phyloP scores from a whole-genome alignment of 2,888 invertebrate species.

The Phengaris alcon region DNA sequence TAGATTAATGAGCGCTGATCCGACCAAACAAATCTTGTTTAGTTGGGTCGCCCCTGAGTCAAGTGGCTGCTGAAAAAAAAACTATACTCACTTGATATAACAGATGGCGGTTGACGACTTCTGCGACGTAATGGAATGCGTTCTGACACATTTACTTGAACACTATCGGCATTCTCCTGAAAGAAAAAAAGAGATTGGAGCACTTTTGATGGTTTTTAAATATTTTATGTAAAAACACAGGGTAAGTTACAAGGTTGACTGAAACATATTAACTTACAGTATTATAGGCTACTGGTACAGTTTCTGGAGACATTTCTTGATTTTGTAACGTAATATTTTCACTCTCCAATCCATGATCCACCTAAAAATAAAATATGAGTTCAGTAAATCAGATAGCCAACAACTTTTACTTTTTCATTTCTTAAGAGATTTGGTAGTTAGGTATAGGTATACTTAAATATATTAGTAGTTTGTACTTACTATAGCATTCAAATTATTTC shows the following conservation, averaged over 20 bases:
- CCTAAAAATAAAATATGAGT: neutral
- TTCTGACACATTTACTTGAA: neutral
- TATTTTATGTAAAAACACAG: no score
- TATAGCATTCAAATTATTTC: neutral
- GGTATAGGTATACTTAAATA: neutral
- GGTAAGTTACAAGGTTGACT: no score
- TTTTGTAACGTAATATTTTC: neutral
- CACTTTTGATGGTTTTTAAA: no score
- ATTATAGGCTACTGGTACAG: neutral
- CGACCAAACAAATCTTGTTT: neutral
- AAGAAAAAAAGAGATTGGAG: neutral
- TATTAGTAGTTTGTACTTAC: neutral
- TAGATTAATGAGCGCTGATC: no score
- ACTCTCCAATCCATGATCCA: constrained; percentile 1
- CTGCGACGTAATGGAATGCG: neutral
- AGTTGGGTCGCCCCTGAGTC: neutral
- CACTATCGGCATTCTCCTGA: neutral
- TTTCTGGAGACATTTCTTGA: neutral
- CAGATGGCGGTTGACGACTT: neutral
- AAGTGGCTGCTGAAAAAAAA: neutral
- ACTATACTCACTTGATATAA: neutral
- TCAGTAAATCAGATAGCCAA: neutral
- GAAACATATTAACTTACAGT: constrained; percentile 3
- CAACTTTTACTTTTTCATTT: neutral
- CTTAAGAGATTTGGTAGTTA: neutral